Percentiles rank a stretch among this genome's conserved stretches.
Conservation (phyloP, 1,140 invertebrate genomes). For the Drosophila gunungcola region DNA sequence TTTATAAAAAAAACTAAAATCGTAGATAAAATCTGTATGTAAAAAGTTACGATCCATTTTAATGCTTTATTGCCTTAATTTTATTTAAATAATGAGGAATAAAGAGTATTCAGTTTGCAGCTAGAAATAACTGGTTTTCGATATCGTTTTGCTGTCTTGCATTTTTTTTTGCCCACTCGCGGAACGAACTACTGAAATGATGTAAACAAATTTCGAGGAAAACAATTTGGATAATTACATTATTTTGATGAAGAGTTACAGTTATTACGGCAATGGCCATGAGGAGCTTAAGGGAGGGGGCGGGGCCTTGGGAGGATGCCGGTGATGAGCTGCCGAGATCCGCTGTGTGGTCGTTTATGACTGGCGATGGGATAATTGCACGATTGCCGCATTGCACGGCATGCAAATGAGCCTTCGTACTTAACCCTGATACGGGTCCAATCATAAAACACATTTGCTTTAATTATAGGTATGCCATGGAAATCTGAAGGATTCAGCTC, state of each 20-base stretch:
- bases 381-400: constrained; percentile 24
- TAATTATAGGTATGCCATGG: constrained; percentile 11
- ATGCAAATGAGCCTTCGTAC: constrained; percentile 41
- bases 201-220: constrained; percentile 83
- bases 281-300: not conserved
- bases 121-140: not conserved
- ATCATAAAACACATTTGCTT: constrained; percentile 22
- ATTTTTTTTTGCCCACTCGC: constrained; percentile 48
- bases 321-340: constrained; percentile 13
- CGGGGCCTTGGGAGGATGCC: constrained; percentile 4
- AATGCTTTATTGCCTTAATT: no score
- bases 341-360: constrained; percentile 64
- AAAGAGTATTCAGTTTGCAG: not conserved
- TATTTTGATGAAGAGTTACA: constrained; percentile 80
- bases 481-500: not conserved
- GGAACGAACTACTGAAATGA: constrained; percentile 56
- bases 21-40: no score
- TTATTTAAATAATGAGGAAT: not conserved
- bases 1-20: no score
- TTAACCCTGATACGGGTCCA: constrained; percentile 38
- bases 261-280: constrained; percentile 48
- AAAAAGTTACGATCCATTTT: no score
- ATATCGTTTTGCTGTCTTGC: not conserved
- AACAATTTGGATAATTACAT: constrained; percentile 83
- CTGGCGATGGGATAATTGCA: constrained; percentile 48